A percentile compares a stretch with the other conserved stretches of the same genome.
These are phyloP conservation scores for Pocillopora meandrina DNA, from an alignment of 92 coral and sea anemone species.

Conservation along the genomic window DNA sequence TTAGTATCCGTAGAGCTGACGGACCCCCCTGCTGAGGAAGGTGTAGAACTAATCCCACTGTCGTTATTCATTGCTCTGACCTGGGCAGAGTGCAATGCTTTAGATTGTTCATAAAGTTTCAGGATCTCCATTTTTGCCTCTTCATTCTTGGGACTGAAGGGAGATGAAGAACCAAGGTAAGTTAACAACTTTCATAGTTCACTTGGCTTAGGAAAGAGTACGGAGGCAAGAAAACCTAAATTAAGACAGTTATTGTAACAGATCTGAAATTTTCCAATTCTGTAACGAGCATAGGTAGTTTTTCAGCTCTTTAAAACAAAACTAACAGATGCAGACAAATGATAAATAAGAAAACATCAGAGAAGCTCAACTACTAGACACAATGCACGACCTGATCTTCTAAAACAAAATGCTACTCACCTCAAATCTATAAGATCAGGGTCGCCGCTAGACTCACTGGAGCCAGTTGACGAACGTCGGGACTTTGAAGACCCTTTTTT, in stretches of 20 bases:
- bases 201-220: no score
- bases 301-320: no score
- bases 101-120: slow-evolving; percentile 71
- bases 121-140: slow-evolving; percentile 63
- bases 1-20: slow-evolving; percentile 95
- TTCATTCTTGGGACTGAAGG: slow-evolving; percentile 53
- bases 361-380: no score
- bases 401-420: slow-evolving; percentile 44
- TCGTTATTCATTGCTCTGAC: slow-evolving; percentile 69
- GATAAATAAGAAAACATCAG: no score
- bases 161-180: not conserved
- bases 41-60: slow-evolving; percentile 93
- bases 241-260: no score
- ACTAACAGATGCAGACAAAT: no score
- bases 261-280: no score
- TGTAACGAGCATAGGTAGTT: no score
- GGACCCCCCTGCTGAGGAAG: slow-evolving; percentile 91
- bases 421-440: slow-evolving; percentile 75
- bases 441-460: slow-evolving; percentile 64
- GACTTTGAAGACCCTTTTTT: slow-evolving; percentile 36
- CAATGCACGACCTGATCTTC: not conserved
- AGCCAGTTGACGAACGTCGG: slow-evolving; percentile 56
- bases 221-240: no score
- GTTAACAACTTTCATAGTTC: not conserved
- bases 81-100: slow-evolving; percentile 50